Evolutionary conservation across 2,113 vertebrate species (phyloP).

Genomic region (Rhegmatorhina hoffmannsi): DNA sequence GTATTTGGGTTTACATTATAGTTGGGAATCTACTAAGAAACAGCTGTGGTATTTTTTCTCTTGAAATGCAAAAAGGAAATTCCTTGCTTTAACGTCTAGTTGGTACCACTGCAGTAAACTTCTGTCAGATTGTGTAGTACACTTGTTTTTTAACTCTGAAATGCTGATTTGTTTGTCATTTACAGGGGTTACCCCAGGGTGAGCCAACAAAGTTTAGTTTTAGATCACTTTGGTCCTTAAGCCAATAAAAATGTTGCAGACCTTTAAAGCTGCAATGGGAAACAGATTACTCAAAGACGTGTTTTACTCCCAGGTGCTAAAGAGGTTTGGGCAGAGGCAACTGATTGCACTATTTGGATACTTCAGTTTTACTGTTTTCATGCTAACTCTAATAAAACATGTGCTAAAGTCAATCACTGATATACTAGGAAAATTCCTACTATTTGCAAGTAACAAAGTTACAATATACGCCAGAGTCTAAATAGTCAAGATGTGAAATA

Average conservation of each 20-base stretch:
- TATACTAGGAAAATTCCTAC: background rate
- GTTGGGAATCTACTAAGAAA: constrained; percentile 19
- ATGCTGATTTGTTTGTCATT: constrained; percentile 67
- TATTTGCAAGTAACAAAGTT: background rate
- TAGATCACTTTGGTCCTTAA: constrained; percentile 20
- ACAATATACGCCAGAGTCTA: background rate
- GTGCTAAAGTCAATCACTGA: background rate
- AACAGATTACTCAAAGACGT: constrained; percentile 7
- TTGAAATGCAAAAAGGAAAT: constrained; percentile 56
- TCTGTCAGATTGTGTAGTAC: constrained; percentile 20
- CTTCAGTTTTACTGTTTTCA: background rate
- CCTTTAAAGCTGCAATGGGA: constrained; percentile 17
- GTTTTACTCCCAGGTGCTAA: background rate
- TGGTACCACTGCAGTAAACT: constrained; percentile 50
- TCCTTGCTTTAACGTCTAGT: constrained; percentile 50
- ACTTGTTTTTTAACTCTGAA: constrained; percentile 49
- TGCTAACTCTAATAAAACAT: background rate
- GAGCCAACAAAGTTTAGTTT: constrained; percentile 54
- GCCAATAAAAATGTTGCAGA: constrained; percentile 34
- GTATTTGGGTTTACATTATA: background rate
- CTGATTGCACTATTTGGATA: background rate
- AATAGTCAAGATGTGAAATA: background rate
- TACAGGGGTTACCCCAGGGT: constrained; percentile 55
- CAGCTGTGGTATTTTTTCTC: constrained; percentile 33
- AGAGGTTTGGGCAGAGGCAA: background rate